phyloP scores from a whole-genome alignment of 2,888 invertebrate genomes.

The Steromphala cineraria region DNA sequence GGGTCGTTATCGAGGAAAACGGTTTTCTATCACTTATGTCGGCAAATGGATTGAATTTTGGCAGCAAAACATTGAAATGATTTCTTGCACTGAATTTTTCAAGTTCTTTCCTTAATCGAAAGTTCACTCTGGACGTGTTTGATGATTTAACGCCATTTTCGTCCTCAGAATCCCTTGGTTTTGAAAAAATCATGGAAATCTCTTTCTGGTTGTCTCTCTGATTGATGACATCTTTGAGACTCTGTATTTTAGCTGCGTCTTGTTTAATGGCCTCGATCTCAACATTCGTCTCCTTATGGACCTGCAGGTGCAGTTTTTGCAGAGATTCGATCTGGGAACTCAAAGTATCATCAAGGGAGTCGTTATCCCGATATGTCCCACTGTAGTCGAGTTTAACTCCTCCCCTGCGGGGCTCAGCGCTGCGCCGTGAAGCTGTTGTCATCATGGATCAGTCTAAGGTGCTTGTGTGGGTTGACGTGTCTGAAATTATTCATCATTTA shows the following conservation, averaged over 20 bases:
- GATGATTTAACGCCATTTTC: neutral
- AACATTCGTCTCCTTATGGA: neutral
- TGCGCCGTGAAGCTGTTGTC: too few species aligned
- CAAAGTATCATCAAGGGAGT: constrained; percentile 29
- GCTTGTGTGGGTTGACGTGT: too few species aligned
- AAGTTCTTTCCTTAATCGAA: neutral
- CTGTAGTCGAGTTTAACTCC: constrained; percentile 36
- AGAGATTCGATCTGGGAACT: constrained; percentile 22
- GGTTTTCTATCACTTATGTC: neutral
- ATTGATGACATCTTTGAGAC: neutral
- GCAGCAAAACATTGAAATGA: neutral
- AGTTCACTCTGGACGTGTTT: neutral
- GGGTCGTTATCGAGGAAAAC: neutral
- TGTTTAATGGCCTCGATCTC: neutral
- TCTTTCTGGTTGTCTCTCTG: neutral
- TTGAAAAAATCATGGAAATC: neutral
- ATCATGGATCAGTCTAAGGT: too few species aligned
- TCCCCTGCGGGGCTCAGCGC: too few species aligned
- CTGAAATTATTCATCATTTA: too few species aligned
- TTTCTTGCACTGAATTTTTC: constrained; percentile 12
- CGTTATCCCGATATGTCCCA: constrained; percentile 35
- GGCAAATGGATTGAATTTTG: neutral
- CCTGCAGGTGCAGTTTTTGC: neutral
- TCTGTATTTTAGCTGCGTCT: neutral
- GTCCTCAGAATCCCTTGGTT: neutral